A percentile compares a stretch with the other conserved stretches of the same genome.
phyloP scores from a whole-genome alignment of 2,797 vertebrate species.

The Chloroceryle inda region DNA sequence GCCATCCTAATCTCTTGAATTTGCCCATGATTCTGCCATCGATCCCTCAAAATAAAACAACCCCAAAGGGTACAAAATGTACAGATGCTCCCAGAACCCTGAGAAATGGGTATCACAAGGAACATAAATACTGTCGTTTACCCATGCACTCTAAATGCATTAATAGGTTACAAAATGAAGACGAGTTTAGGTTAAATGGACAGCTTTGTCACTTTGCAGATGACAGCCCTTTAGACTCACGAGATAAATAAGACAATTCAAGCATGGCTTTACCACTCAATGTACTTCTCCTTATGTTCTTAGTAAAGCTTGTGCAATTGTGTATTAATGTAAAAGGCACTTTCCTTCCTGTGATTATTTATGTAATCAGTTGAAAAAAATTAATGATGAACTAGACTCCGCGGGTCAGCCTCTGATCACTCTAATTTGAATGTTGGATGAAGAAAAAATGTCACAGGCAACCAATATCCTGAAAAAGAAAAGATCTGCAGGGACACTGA shows the following conservation, averaged over 20 bases:
- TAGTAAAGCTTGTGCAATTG: constrained; percentile 35
- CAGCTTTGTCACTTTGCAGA: constrained; percentile 32
- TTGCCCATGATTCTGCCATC: background rate
- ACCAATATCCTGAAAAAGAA: constrained; percentile 15
- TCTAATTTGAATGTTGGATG: constrained; percentile 63
- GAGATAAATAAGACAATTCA: constrained; percentile 40
- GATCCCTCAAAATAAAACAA: background rate
- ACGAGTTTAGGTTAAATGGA: constrained; percentile 26
- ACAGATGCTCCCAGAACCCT: background rate
- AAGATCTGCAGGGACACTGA: background rate
- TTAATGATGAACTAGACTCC: constrained; percentile 18
- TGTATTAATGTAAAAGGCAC: constrained; percentile 36
- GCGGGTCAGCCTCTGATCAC: constrained; percentile 49
- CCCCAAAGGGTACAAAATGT: background rate
- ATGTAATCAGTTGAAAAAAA: constrained; percentile 67
- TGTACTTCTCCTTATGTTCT: constrained; percentile 1
- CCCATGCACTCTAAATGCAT: background rate
- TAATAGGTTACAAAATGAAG: constrained; percentile 35
- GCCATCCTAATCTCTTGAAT: background rate
- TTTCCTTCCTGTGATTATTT: constrained; percentile 55
- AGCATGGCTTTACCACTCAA: constrained; percentile 16
- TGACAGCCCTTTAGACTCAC: constrained; percentile 29
- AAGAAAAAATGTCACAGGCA: constrained; percentile 40
- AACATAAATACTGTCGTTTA: constrained; percentile 5
- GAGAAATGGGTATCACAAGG: background rate